These are phyloP conservation scores for Todiramphus chloris DNA, from an alignment of 2,113 vertebrate species.

Conservation along the genomic window DNA sequence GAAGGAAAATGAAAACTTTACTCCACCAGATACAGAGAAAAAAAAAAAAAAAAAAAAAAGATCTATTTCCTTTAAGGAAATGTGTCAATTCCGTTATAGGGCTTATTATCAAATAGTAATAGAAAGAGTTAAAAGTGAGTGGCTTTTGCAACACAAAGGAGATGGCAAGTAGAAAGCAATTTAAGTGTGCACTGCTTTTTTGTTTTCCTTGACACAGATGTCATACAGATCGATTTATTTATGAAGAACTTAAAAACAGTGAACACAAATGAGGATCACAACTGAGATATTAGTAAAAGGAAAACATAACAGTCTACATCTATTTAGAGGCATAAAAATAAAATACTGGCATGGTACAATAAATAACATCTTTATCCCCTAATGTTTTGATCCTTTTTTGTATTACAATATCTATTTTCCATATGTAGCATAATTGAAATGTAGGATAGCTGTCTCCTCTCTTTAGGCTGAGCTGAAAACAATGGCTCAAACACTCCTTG, in stretches of 20 bases:
- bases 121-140: background rate
- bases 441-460: background rate
- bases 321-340: background rate
- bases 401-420: background rate
- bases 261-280: background rate
- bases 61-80: background rate
- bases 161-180: background rate
- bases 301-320: background rate
- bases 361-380: no score
- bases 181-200: background rate
- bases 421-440: background rate
- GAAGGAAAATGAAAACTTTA: background rate
- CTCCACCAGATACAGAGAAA: background rate
- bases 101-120: background rate
- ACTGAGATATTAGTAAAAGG: background rate
- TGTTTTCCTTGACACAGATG: background rate
- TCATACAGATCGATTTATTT: background rate
- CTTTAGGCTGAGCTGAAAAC: background rate
- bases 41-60: no score
- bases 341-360: background rate
- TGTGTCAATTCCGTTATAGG: accelerated
- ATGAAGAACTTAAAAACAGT: background rate
- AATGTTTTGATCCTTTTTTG: no score
- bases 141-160: background rate
- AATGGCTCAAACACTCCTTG: background rate